phyloP scores from a whole-genome alignment of 2,797 vertebrate genomes.

The Falco naumanni region DNA sequence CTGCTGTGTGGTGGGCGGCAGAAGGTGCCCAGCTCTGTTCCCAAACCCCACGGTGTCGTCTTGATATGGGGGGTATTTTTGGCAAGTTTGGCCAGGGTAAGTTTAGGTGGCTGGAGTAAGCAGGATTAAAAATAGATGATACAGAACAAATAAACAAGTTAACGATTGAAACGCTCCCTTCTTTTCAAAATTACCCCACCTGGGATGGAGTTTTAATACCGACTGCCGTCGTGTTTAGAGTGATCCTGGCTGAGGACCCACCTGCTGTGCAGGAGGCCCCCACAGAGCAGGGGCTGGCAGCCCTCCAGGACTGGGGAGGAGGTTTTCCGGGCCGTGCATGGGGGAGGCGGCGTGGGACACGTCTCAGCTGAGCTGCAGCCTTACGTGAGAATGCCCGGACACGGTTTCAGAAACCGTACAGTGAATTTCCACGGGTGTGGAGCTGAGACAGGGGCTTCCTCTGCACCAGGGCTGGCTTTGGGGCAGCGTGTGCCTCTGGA shows the following conservation, averaged over 20 bases:
- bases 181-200: not conserved
- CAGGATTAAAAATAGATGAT: not conserved
- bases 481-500: not conserved
- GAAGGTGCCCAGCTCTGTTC: accelerated
- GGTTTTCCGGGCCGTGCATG: not conserved
- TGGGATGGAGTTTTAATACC: not conserved
- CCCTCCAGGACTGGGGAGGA: not conserved
- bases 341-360: not conserved
- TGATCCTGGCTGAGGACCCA: not conserved
- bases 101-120: not conserved
- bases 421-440: not conserved
- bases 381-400: not conserved
- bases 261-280: constrained; percentile 1
- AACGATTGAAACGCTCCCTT: not conserved
- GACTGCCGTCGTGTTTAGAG: not conserved
- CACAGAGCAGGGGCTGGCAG: not conserved
- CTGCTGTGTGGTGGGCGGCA: not conserved
- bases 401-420: accelerated
- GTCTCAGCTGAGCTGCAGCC: not conserved
- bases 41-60: not conserved
- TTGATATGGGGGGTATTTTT: accelerated
- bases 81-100: not conserved
- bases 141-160: not conserved
- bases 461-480: not conserved
- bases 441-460: not conserved